phyloP scores from a whole-genome alignment of 2,113 vertebrate species.

The Myiagra hebetior region DNA sequence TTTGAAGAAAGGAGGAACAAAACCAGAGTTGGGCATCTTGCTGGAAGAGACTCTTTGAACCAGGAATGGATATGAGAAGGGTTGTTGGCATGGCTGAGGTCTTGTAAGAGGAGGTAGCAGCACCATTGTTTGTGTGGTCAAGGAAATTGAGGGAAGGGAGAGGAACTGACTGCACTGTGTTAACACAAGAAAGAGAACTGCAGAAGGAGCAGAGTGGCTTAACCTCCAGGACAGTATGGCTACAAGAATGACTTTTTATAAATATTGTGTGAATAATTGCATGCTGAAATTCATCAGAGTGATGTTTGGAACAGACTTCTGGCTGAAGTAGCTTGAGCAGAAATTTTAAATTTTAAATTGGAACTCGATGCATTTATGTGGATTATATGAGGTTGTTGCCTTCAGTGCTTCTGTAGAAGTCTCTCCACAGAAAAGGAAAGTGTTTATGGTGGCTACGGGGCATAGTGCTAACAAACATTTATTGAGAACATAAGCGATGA shows the following conservation, averaged over 20 bases:
- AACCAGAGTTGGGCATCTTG: background rate
- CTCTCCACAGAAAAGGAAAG: background rate
- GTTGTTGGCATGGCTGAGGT: background rate
- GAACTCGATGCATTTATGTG: background rate
- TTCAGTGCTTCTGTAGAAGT: background rate
- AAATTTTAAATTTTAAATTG: background rate
- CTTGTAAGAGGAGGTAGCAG: background rate
- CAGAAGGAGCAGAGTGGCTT: background rate
- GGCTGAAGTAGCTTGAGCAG: background rate
- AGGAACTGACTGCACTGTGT: background rate
- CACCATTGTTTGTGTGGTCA: background rate
- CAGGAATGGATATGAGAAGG: background rate
- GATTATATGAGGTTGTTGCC: background rate
- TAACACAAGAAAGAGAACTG: background rate
- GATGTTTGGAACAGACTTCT: background rate
- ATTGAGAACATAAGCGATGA: background rate
- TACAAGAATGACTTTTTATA: background rate
- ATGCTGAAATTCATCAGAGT: background rate
- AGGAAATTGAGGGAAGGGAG: background rate
- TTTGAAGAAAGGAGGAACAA: background rate
- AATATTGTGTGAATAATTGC: background rate
- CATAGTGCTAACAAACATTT: background rate
- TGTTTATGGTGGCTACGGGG: background rate
- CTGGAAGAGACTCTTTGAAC: background rate
- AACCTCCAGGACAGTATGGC: background rate